These are phyloP conservation scores for Perodicticus potto DNA, from an alignment of 2,797 vertebrate species.

Conservation along the genomic window DNA sequence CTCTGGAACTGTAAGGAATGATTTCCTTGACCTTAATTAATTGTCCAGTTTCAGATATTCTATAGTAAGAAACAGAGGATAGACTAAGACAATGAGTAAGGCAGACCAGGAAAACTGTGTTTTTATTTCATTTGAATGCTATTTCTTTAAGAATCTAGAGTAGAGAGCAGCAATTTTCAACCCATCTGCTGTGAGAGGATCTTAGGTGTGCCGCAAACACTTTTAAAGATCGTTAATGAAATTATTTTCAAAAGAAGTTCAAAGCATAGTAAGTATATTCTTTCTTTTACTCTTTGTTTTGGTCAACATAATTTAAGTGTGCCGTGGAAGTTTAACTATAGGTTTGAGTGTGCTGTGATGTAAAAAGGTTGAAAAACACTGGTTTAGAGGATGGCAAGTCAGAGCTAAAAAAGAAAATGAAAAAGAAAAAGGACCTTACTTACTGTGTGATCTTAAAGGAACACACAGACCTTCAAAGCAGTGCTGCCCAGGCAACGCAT, in stretches of 20 bases:
- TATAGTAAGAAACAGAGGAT: neutral
- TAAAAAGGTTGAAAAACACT: too few relatives aligned
- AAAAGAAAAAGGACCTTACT: neutral
- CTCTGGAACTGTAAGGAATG: neutral
- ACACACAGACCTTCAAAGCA: neutral
- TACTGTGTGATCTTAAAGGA: neutral
- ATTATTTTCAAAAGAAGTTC: too few relatives aligned
- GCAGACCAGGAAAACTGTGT: neutral
- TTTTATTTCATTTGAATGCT: neutral
- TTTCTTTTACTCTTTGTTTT: too few relatives aligned
- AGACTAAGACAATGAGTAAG: neutral
- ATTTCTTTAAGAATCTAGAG: conserved; percentile 14
- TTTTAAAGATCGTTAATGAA: too few relatives aligned
- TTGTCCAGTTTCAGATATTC: neutral
- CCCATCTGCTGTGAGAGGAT: too few relatives aligned
- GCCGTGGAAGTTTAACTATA: too few relatives aligned
- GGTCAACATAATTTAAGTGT: too few relatives aligned
- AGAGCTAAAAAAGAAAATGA: neutral
- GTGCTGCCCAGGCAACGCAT: neutral
- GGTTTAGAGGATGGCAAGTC: neutral
- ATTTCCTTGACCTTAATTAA: neutral
- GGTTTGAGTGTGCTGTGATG: too few relatives aligned
- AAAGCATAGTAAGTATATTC: too few relatives aligned
- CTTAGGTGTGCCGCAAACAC: too few relatives aligned
- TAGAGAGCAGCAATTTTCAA: neutral